phyloP scores from a whole-genome alignment of 2,888 invertebrate species.

The Thysanoteuthis rhombus region DNA sequence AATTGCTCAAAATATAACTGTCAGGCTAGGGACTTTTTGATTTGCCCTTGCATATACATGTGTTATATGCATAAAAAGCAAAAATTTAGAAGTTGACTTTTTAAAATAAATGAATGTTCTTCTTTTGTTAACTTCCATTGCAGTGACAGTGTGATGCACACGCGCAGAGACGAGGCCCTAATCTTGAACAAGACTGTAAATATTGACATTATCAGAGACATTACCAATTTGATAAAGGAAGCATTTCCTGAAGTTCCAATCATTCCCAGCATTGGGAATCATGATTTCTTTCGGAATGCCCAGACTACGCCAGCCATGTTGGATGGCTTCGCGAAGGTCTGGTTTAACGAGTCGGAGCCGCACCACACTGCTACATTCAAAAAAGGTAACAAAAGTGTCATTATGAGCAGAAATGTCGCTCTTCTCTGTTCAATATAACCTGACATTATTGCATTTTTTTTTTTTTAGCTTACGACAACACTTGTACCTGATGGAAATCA shows the following conservation, averaged over 20 bases:
- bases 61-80: too few species aligned
- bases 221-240: slow-evolving; percentile 73
- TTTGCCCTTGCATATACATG: not conserved
- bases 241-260: slow-evolving; percentile 80
- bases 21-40: too few species aligned
- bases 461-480: too few species aligned
- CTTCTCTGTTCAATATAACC: slow-evolving; percentile 33
- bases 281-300: slow-evolving; percentile 75
- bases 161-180: not conserved
- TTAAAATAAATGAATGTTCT: too few species aligned
- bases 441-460: not conserved
- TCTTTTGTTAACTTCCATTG: not conserved
- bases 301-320: slow-evolving; percentile 72
- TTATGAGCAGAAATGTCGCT: slow-evolving; percentile 13
- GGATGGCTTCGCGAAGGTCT: slow-evolving; percentile 76
- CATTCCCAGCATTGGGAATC: slow-evolving; percentile 88
- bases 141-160: not conserved
- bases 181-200: slow-evolving; percentile 71
- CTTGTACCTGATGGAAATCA: too few species aligned
- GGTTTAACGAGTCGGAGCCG: slow-evolving; percentile 80
- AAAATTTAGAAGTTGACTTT: too few species aligned
- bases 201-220: slow-evolving; percentile 81
- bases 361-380: slow-evolving; percentile 80
- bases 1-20: too few species aligned
- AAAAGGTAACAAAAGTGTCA: slow-evolving; percentile 73